A percentile compares a stretch with the other conserved stretches of the same genome.
Conservation (phyloP, 1,140 invertebrate genomes). For the Drosophila sp. region DNA sequence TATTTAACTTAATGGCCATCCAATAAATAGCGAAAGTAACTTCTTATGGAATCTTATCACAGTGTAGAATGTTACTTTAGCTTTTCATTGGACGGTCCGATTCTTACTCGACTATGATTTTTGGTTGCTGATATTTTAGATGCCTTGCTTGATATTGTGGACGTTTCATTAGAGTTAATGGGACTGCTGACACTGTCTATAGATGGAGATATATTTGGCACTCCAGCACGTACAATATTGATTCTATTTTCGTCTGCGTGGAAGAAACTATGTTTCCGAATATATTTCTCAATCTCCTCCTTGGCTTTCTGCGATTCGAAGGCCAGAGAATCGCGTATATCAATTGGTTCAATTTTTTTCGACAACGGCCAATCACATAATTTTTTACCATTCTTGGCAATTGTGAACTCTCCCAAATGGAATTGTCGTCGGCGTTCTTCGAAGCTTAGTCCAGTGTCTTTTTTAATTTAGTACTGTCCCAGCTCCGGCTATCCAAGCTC, state of each 20-base stretch:
- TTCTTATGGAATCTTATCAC: not conserved
- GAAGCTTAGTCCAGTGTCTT: constrained; percentile 2
- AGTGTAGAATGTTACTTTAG: not conserved
- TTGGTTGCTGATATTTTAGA: too few species aligned
- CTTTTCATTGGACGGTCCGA: not conserved
- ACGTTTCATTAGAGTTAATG: not conserved
- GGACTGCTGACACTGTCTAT: not conserved
- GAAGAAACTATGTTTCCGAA: not conserved
- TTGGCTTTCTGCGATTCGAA: not conserved
- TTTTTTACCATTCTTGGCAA: constrained; percentile 40
- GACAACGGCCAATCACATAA: constrained; percentile 14
- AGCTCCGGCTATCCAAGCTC: too few species aligned
- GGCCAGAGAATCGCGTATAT: not conserved
- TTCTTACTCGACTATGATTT: not conserved
- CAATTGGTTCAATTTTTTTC: not conserved
- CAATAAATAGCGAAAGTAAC: not conserved
- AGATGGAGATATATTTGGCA: not conserved
- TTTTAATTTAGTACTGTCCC: not conserved
- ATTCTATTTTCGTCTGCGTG: not conserved
- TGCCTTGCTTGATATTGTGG: not conserved
- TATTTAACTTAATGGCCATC: not conserved
- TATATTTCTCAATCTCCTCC: not conserved
- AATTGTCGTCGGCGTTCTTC: constrained; percentile 14
- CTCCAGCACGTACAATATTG: not conserved
- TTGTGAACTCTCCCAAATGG: constrained; percentile 33